Base-by-base conservation (phyloP, 1,140 invertebrate species). In the Drosophila watanabei region DNA sequence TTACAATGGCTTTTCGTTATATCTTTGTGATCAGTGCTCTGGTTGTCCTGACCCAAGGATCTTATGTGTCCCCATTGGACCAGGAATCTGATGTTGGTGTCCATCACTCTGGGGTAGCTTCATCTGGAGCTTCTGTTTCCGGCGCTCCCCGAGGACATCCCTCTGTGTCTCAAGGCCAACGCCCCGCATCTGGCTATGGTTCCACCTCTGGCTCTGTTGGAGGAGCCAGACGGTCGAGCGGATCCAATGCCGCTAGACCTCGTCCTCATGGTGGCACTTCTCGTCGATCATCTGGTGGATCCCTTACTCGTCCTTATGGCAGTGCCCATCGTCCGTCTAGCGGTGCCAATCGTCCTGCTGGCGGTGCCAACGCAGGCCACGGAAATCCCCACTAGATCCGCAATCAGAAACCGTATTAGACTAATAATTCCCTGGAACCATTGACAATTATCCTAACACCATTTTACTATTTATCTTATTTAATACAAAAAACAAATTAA, bases 1-100 rank as follows among this genome's bases (percentile, higher is more conserved):
- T 7, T 4, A 56, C 35, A 18, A 73, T 73, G 71, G 68, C 70
- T 7, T 30, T 73, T 30, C 45, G 20, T 6, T 51, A 28, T 14
- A 37, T 72, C 35, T 41, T 60, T 24, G 45, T 72, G n/a, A 51
- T 73, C 20, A 51, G 46, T 43, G 68, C 69, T 28, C 32, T 59
- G 37, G 14, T 73, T 14, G 54, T 73, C 52, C 45, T 73, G 35
- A 45, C 56, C 24, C 71, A 73, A 52, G 70, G 68, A 61, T 72
- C 54, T 2, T 30, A 43, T 43, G 11, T 73, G 37, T 33, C 37
- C 6, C 16, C 54, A 11, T 37, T 72, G 9, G 68, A 60, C 14
- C 68, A 73, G 24, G 68, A 43, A 43, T 51, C 37, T 13, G 14
- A 24, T 4, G 68, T 43, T 18, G 56, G 56, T 16, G 18, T 69